phyloP scores from a whole-genome alignment of 2,888 invertebrate genomes.

The Leptodirus hochenwartii region DNA sequence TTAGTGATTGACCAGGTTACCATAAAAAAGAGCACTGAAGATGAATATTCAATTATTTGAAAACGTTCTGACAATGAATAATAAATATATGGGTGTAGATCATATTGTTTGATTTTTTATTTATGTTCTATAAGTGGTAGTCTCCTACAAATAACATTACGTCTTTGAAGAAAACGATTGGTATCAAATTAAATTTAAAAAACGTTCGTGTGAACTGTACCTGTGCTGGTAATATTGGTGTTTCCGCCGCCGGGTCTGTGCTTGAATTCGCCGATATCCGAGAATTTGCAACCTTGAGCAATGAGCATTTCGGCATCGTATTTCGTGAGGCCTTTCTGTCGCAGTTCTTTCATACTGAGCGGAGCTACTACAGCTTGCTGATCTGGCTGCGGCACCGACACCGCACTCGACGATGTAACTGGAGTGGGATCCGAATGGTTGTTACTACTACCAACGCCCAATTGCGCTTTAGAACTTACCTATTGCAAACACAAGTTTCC shows the following conservation, averaged over 20 bases:
- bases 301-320: conserved; percentile 77
- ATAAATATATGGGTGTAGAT: too few relatives aligned
- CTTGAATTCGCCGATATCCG: conserved; percentile 37
- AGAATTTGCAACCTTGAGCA: conserved; percentile 59
- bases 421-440: conserved; percentile 2
- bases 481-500: too few relatives aligned
- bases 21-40: conserved; percentile 1
- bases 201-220: not conserved
- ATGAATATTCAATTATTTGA: conserved; percentile 2
- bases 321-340: conserved; percentile 70
- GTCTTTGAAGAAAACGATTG: too few relatives aligned
- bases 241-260: too few relatives aligned
- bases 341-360: conserved; percentile 68
- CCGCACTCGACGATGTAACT: conserved; percentile 9
- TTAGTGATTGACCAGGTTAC: too few relatives aligned
- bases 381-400: too few relatives aligned
- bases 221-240: conserved; percentile 1
- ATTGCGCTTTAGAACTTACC: conserved; percentile 8
- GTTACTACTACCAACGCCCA: conserved; percentile 15
- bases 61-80: too few relatives aligned
- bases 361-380: conserved; percentile 45
- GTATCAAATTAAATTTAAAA: too few relatives aligned
- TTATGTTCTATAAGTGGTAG: too few relatives aligned
- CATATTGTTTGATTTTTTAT: too few relatives aligned
- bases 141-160: too few relatives aligned